Evolutionary conservation across 1,140 invertebrate genomes (phyloP), one percentile per base, ranked within the genome.

Genomic region (Drosophila kohkoa): DNA sequence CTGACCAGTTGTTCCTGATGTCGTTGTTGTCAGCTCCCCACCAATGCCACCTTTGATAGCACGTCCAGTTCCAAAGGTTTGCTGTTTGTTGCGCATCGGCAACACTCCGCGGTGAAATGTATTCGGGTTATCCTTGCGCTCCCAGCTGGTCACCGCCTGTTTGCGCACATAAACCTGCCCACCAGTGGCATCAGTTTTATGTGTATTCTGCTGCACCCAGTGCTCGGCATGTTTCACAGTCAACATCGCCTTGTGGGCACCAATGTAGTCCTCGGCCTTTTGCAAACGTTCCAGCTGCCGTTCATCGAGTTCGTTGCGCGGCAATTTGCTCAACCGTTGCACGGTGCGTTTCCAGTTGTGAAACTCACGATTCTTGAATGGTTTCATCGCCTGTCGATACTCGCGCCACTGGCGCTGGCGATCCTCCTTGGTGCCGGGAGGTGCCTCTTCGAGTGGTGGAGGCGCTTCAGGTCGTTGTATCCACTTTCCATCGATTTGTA

Each of bases 301-400:
- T 52, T 92, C 90, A 15, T 92, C 90, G 0, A 92, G 55, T 30
- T 88, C 64, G 7, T 82, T 77, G 0, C 73, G 69, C 13, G 79
- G 77, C 25, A 86, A 48, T 45, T 92, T 92, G n/a, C 90, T 81
- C 20, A 92, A 41, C 0, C 90, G 90, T 49, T 92, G 90, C 16
- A 92, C 82, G 0, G 79, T 82, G 2, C 90, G 77, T 48, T 92
- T 92, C 57, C 73, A 77, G 49, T 92, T 92, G 16, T 82, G 76
- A 11, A 91, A 92, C 35, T 92, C 90, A 2, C 90, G 83, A 65
- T 92, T 92, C 46, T 92, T 92, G 54, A 92, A 92, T 0, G 90
- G 90, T 28, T 92, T 92, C 87, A 92, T 92, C 0, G 86, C 83
- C 52, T 89, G 79, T 0, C 90, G 77, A 30, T 92, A 92, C 32